These are phyloP conservation scores for Athalia cordata DNA, from an alignment of 2,888 invertebrate genomes.

Conservation along the genomic window DNA sequence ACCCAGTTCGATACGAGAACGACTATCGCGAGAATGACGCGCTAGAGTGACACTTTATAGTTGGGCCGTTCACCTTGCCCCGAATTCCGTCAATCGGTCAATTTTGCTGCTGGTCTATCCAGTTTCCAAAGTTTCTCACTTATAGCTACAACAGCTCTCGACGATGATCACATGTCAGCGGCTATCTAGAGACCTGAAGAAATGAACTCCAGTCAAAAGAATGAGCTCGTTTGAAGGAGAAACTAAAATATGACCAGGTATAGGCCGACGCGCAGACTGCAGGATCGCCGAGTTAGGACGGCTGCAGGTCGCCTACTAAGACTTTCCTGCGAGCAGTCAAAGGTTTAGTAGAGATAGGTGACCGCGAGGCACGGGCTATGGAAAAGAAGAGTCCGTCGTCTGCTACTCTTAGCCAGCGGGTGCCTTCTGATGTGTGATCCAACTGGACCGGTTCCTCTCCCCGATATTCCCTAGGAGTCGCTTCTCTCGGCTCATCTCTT, in stretches of 20 bases:
- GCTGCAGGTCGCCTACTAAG: neutral
- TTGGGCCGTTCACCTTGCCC: conserved; percentile 29
- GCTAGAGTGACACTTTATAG: conserved; percentile 18
- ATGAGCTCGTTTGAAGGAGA: conserved; percentile 16
- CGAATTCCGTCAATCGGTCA: conserved; percentile 27
- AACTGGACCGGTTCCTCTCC: conserved; percentile 71
- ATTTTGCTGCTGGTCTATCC: neutral
- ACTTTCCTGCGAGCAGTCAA: conserved; percentile 52
- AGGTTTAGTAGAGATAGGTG: conserved; percentile 15
- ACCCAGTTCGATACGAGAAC: neutral
- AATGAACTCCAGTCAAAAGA: neutral
- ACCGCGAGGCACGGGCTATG: conserved; percentile 12
- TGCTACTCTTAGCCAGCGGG: conserved; percentile 52
- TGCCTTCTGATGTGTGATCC: conserved; percentile 62
- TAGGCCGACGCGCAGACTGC: neutral
- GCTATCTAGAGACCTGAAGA: too few species aligned
- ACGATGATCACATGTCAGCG: too few species aligned
- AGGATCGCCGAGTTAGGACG: conserved; percentile 47
- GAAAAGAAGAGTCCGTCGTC: neutral
- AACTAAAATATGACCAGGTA: conserved; percentile 39
- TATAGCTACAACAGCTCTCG: too few species aligned
- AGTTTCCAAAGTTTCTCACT: conserved; percentile 5
- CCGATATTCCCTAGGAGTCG: conserved; percentile 70
- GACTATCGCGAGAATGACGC: conserved; percentile 8
- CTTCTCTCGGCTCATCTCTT: conserved; percentile 50